A percentile compares a stretch with the other conserved stretches of the same genome.
Evolutionary conservation across 2,797 vertebrate genomes (phyloP).

Genomic region (Melanogrammus aeglefinus): DNA sequence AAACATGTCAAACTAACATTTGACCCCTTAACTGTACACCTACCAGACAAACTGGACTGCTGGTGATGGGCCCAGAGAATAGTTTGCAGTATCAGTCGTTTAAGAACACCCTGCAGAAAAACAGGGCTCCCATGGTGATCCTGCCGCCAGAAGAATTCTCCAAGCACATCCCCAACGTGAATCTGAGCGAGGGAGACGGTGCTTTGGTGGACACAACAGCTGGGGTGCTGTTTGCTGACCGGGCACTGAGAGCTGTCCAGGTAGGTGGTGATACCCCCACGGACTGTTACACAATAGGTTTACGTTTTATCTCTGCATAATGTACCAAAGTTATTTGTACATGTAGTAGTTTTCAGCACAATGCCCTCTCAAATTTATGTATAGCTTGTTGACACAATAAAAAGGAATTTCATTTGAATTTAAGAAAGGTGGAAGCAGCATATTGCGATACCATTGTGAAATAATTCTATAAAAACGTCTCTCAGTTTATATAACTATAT

Average conservation of each 20-base stretch:
- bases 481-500: not conserved
- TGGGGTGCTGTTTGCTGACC: constrained; percentile 84
- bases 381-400: not conserved
- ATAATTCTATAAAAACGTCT: not conserved
- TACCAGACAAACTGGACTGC: constrained; percentile 78
- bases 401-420: not conserved
- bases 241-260: constrained; percentile 79
- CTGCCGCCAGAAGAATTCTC: constrained; percentile 68
- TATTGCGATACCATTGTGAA: not conserved
- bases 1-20: not conserved
- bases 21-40: not conserved
- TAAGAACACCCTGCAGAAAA: constrained; percentile 64
- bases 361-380: not conserved
- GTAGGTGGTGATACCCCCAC: constrained; percentile 55
- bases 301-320: not conserved
- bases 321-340: not conserved
- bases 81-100: constrained; percentile 56
- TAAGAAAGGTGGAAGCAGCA: not conserved
- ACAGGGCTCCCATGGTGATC: constrained; percentile 53
- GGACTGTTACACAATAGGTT: too few species aligned
- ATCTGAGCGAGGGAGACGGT: constrained; percentile 61
- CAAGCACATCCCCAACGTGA: constrained; percentile 73
- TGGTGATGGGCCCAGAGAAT: constrained; percentile 76
- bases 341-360: not conserved
- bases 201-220: constrained; percentile 76